Evolutionary conservation across 2,113 vertebrate species (phyloP).

Genomic region (Petrocephalus microphthalmus): DNA sequence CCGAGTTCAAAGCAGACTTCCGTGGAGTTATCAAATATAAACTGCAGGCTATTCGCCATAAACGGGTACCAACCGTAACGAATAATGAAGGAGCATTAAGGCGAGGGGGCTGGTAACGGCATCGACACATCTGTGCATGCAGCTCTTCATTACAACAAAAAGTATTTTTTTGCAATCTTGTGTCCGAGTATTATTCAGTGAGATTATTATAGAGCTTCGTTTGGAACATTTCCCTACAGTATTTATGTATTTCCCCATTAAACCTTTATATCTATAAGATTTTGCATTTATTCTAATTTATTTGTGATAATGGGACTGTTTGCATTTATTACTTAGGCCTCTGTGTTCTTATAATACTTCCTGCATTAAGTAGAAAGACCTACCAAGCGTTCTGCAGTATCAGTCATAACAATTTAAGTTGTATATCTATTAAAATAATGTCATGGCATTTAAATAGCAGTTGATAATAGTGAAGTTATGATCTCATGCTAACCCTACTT

Average conservation of each 20-base stretch:
- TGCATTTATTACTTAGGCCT: not conserved
- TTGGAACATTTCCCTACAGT: not conserved
- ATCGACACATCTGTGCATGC: not conserved
- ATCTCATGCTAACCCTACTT: not conserved
- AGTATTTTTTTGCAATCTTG: not conserved
- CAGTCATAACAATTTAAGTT: not conserved
- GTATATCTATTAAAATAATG: not conserved
- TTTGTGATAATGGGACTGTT: not conserved
- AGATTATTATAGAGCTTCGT: not conserved
- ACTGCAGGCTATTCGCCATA: not conserved
- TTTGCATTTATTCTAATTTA: not conserved
- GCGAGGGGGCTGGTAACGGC: not conserved
- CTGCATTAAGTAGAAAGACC: not conserved
- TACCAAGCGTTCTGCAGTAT: not conserved
- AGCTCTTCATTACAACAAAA: not conserved
- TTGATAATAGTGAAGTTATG: not conserved
- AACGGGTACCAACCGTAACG: not conserved
- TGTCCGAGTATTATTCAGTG: not conserved
- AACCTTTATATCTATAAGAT: not conserved
- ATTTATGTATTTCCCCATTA: not conserved
- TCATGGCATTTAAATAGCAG: not conserved
- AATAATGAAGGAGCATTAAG: not conserved
- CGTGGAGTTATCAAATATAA: constrained; percentile 34
- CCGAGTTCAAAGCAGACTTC: constrained; percentile 30
- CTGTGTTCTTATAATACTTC: not conserved